A percentile compares a stretch with the other conserved stretches of the same genome.
Evolutionary conservation across 1,140 invertebrate species (phyloP).

Genomic region (Orussus abietinus): DNA sequence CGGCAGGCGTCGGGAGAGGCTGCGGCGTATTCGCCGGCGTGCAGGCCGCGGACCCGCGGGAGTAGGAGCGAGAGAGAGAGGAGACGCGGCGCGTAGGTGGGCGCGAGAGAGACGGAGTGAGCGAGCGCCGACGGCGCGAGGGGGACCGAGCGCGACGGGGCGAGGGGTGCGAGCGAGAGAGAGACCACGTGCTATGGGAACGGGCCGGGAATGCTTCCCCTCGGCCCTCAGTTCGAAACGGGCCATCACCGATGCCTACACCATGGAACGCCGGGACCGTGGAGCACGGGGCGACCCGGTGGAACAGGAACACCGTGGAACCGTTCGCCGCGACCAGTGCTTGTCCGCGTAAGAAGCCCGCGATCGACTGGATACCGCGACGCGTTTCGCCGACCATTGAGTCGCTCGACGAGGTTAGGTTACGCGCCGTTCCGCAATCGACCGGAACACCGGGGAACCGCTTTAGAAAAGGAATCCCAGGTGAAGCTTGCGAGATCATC

Average conservation of each 20-base stretch:
- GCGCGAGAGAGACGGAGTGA: conserved; percentile 8
- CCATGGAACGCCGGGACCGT: conserved; percentile 26
- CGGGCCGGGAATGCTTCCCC: conserved; percentile 40
- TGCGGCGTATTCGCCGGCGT: conserved; percentile 4
- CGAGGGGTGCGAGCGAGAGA: conserved; percentile 23
- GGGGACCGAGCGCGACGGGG: conserved; percentile 15
- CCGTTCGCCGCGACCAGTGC: not conserved
- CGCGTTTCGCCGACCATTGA: conserved; percentile 7
- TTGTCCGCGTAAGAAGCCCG: not conserved
- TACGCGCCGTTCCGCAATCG: no score
- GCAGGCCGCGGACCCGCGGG: conserved; percentile 1
- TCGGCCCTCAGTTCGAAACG: conserved; percentile 46
- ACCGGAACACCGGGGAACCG: no score
- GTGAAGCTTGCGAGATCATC: no score
- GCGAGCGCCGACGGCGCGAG: conserved; percentile 3
- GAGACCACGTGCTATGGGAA: conserved; percentile 50
- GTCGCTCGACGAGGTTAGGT: no score
- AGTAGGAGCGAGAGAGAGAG: conserved; percentile 8
- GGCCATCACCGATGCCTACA: conserved; percentile 45
- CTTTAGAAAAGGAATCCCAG: no score
- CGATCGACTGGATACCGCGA: not conserved
- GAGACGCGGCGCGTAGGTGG: conserved; percentile 1
- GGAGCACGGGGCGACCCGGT: conserved; percentile 1
- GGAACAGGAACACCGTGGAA: no score
- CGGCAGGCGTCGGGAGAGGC: conserved; percentile 8